Percentiles rank a stretch among this genome's conserved stretches.
phyloP scores from a whole-genome alignment of 2,797 vertebrate genomes.

The Pyrocephalus nanus region DNA sequence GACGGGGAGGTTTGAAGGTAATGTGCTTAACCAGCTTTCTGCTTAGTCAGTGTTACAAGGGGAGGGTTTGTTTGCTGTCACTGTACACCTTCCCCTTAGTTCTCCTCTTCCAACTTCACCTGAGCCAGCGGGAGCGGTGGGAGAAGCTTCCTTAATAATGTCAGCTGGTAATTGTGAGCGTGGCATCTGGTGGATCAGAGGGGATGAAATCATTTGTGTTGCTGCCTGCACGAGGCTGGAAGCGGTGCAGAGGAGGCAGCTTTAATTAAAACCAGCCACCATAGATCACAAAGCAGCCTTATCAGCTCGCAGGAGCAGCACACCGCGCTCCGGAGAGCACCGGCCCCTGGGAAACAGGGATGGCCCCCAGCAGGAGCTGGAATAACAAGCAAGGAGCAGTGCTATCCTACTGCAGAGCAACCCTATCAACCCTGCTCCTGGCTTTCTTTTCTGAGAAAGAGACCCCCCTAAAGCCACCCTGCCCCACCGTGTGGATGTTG shows the following conservation, averaged over 20 bases:
- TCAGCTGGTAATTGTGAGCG: background rate
- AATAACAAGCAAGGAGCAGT: rapidly evolving
- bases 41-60: background rate
- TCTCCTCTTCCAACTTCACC: background rate
- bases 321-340: rapidly evolving
- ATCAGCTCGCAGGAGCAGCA: background rate
- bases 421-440: background rate
- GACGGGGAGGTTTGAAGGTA: background rate
- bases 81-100: background rate
- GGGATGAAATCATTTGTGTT: background rate
- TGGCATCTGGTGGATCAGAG: slow-evolving; percentile 11
- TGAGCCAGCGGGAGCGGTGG: background rate
- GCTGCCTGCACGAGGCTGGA: background rate
- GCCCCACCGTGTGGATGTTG: background rate
- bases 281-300: background rate
- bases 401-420: background rate
- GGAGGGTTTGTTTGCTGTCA: background rate
- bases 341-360: background rate
- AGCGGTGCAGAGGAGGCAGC: slow-evolving; percentile 2
- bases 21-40: background rate
- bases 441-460: background rate
- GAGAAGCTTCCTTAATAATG: background rate
- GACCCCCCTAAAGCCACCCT: background rate
- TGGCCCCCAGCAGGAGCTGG: background rate
- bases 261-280: slow-evolving; percentile 44